Percentiles rank a stretch among this genome's conserved stretches.
Evolutionary conservation across 2,113 vertebrate species (phyloP).

Genomic region (Platanista minor): DNA sequence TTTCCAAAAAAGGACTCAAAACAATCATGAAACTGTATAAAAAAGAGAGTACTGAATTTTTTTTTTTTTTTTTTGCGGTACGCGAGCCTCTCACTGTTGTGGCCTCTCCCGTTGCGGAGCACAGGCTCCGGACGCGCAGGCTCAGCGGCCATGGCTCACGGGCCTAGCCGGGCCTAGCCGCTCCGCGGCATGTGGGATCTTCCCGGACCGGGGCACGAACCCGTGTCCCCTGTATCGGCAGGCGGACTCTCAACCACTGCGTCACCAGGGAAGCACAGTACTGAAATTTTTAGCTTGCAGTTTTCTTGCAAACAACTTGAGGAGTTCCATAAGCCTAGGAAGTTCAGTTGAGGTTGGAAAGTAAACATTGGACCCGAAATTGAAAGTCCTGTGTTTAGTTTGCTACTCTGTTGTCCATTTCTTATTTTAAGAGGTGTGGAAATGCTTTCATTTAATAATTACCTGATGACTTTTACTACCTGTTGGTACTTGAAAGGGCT

Average conservation of each 20-base stretch:
- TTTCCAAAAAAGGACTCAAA: neutral
- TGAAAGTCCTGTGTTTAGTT: neutral
- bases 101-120: too few species aligned
- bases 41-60: neutral
- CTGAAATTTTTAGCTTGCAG: neutral
- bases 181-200: too few species aligned
- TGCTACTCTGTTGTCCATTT: neutral
- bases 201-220: too few species aligned
- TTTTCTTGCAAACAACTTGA: neutral
- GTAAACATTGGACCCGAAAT: neutral
- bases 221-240: too few species aligned
- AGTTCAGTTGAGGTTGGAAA: neutral
- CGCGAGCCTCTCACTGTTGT: too few species aligned
- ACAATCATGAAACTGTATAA: neutral
- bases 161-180: too few species aligned
- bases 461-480: neutral
- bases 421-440: neutral
- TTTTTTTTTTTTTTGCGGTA: too few species aligned
- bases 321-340: neutral
- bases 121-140: too few species aligned
- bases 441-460: conserved; percentile 33
- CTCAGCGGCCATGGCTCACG: too few species aligned
- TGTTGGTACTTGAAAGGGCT: neutral
- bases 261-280: too few species aligned
- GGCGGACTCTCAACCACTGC: too few species aligned